Base-by-base conservation (phyloP, 2,113 vertebrate species). In the Seriola aureovittata region DNA sequence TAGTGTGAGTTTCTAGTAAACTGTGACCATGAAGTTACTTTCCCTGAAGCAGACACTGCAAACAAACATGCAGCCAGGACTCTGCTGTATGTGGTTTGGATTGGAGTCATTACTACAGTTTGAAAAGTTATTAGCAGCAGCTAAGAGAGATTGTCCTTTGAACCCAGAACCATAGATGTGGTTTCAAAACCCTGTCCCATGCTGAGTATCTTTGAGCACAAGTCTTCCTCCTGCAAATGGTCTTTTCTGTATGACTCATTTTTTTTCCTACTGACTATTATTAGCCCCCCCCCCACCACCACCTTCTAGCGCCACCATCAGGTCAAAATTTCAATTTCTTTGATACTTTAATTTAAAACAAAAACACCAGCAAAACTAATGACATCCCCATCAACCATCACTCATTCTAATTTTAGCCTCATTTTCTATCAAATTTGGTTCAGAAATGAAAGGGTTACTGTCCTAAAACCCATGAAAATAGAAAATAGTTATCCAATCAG, bases 21-120 rank as follows among this genome's bases (percentile, higher is more conserved):
- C 75, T 79, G 75, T 40, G 66, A 78, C 85, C 79, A 85, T 62
- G 75, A 78, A 82, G 75, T 46, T 84, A 60, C 77, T 89, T 88
- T 66, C 66, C 65, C 59, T 75, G 74, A 90, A 86, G 86, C 71
- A 75, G 72, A 84, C 38, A 55, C 9, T 75, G 40, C 46, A 3
- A 11, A 90, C 66, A 84, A 81, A 4, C 82, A 75, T 38, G 40
- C 44, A 8, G 48, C 36, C 5, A 2, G 54, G 40, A 14, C 21
- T 65, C 5, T 11, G 1, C 52, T 8, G 34, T 50, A 10, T 63
- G 71, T 69, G 75, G 34, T 80, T 78, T 81, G 50, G 46, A 71
- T 38, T 62, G 21, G 17, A 69, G 25, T 63, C 25, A 1, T 72
- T 17, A 23, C 19, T 12, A 25, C 5, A 54, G 34, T 34, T 55